phyloP scores from a whole-genome alignment of 1,140 invertebrate genomes.

The Coenobita brevimanus region DNA sequence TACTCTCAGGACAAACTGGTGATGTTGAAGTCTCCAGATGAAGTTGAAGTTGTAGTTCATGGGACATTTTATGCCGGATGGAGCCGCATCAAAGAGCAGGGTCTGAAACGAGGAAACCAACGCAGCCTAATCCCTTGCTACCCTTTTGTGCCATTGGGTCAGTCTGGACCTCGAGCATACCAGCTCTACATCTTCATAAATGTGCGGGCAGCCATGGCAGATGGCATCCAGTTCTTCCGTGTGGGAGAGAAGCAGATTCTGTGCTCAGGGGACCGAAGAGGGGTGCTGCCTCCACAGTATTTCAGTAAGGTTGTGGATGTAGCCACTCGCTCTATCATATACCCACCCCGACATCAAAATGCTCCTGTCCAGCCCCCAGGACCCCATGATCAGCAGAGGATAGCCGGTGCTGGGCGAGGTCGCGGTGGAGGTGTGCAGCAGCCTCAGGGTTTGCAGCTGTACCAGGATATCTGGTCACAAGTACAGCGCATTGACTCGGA shows the following conservation, averaged over 20 bases:
- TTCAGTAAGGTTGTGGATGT: constrained; percentile 45
- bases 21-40: not conserved
- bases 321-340: constrained; percentile 13
- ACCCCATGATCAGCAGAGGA: not conserved
- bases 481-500: constrained; percentile 27
- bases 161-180: not conserved
- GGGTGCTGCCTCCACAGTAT: constrained; percentile 25
- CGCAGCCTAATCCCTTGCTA: constrained; percentile 38
- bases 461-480: constrained; percentile 50
- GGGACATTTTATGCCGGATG: constrained; percentile 40
- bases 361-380: not conserved
- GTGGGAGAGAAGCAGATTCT: constrained; percentile 20
- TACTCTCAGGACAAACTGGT: constrained; percentile 26
- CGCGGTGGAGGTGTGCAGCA: not conserved
- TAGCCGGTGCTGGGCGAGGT: constrained; percentile 13
- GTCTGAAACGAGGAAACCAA: not conserved
- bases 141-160: constrained; percentile 20
- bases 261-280: constrained; percentile 37
- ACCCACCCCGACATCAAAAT: not conserved
- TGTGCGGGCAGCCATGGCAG: constrained; percentile 24
- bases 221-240: constrained; percentile 43
- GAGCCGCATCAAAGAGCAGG: constrained; percentile 25
- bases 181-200: constrained; percentile 45
- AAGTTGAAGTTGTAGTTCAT: constrained; percentile 36
- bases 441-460: constrained; percentile 21